Evolutionary conservation across 2,113 vertebrate species (phyloP).

Genomic region (Aegotheles bennettii): DNA sequence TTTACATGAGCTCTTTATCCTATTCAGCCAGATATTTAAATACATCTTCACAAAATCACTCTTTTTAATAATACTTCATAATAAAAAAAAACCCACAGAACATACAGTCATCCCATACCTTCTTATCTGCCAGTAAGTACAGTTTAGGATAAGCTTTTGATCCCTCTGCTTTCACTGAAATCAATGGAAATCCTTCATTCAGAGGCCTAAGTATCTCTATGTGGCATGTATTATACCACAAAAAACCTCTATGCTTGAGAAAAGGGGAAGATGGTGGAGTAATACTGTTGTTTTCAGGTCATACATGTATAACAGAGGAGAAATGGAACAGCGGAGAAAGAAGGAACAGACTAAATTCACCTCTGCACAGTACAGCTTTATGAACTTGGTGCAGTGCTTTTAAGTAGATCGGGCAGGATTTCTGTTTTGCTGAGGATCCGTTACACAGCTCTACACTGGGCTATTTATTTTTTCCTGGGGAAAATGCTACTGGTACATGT

Average conservation of each 20-base stretch:
- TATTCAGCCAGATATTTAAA: not conserved
- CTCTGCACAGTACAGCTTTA: fast-evolving
- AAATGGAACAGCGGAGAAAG: not conserved
- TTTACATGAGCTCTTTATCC: not conserved
- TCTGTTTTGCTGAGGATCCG: not conserved
- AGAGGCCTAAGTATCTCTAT: not conserved
- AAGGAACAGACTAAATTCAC: not conserved
- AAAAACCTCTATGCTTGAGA: not conserved
- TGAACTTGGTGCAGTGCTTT: not conserved
- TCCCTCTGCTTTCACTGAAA: not conserved
- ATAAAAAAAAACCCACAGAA: not conserved
- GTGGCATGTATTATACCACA: not conserved
- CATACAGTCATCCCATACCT: not conserved
- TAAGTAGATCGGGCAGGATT: not conserved
- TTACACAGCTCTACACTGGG: not conserved
- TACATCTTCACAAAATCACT: not conserved
- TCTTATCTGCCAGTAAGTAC: not conserved
- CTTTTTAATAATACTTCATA: not conserved
- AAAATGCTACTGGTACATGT: not conserved
- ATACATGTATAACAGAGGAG: not conserved
- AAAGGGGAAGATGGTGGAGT: not conserved
- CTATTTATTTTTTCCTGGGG: not conserved
- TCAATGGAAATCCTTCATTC: not conserved
- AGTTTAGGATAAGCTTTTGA: not conserved
- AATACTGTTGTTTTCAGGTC: not conserved